Percentiles rank a stretch among this genome's conserved stretches.
Evolutionary conservation across 2,888 invertebrate genomes (phyloP).

Genomic region (Sarcophaga variegata): DNA sequence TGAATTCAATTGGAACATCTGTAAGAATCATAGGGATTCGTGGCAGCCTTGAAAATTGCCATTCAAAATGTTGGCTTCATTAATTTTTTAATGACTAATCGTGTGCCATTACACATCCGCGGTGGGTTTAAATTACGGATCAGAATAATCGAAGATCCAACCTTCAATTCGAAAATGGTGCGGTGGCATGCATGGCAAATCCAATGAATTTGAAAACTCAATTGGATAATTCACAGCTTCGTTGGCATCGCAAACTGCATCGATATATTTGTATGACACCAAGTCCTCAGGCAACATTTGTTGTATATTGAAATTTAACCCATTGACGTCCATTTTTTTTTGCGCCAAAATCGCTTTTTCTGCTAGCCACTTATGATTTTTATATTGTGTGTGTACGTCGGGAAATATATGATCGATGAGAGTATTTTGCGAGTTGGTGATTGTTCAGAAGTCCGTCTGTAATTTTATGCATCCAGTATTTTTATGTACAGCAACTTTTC

Average conservation of each 20-base stretch:
- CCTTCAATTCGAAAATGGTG: background rate
- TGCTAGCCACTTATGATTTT: background rate
- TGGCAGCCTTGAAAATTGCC: too few relatives aligned
- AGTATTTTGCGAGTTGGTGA: constrained; percentile 24
- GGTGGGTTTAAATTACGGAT: too few relatives aligned
- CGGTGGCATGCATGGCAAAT: background rate
- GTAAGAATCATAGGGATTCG: too few relatives aligned
- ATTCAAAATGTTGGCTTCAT: background rate
- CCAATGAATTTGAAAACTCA: background rate
- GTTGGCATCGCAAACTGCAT: constrained; percentile 10
- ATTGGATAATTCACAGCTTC: background rate
- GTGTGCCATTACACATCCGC: background rate
- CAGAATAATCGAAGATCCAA: background rate
- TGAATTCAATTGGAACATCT: too few relatives aligned
- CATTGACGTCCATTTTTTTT: constrained; percentile 15
- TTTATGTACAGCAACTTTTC: background rate
- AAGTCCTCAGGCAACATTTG: constrained; percentile 13
- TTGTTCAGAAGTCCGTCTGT: constrained; percentile 7
- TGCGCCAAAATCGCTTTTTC: background rate
- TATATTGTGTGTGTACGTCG: background rate
- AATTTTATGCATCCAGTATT: background rate
- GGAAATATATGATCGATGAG: background rate
- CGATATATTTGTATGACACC: constrained; percentile 12
- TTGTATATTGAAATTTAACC: constrained; percentile 24
- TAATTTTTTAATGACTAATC: constrained; percentile 2